A percentile compares a stretch with the other conserved stretches of the same genome.
These are phyloP conservation scores for Tringa solitaria DNA, from an alignment of 2,113 vertebrate genomes.

Conservation along the genomic window DNA sequence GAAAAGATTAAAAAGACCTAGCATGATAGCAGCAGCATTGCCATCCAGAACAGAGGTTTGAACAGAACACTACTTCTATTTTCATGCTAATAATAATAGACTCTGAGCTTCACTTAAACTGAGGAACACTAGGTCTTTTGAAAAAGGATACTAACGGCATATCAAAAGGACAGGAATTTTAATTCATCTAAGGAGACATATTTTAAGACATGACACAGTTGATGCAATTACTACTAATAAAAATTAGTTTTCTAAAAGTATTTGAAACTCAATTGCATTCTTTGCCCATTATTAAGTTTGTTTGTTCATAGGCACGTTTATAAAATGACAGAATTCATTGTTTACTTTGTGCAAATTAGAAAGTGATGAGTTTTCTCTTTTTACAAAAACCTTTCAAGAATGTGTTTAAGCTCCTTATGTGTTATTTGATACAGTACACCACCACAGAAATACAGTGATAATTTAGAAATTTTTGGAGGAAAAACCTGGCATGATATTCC, in stretches of 20 bases:
- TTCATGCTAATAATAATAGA: neutral
- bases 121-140: neutral
- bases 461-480: neutral
- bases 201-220: neutral
- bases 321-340: neutral
- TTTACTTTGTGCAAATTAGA: constrained; percentile 34
- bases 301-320: neutral
- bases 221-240: neutral
- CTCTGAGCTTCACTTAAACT: neutral
- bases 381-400: constrained; percentile 30
- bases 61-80: neutral
- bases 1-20: neutral
- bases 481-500: neutral
- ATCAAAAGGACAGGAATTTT: neutral
- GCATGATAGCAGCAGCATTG: neutral
- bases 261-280: neutral
- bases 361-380: constrained; percentile 26
- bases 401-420: constrained; percentile 59
- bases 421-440: constrained; percentile 45
- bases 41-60: neutral
- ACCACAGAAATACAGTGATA: constrained; percentile 22
- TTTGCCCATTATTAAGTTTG: neutral
- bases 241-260: neutral
- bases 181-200: neutral
- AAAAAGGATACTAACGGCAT: neutral